Base-by-base conservation (phyloP, 2,888 invertebrate genomes). In the Plebejus argus region DNA sequence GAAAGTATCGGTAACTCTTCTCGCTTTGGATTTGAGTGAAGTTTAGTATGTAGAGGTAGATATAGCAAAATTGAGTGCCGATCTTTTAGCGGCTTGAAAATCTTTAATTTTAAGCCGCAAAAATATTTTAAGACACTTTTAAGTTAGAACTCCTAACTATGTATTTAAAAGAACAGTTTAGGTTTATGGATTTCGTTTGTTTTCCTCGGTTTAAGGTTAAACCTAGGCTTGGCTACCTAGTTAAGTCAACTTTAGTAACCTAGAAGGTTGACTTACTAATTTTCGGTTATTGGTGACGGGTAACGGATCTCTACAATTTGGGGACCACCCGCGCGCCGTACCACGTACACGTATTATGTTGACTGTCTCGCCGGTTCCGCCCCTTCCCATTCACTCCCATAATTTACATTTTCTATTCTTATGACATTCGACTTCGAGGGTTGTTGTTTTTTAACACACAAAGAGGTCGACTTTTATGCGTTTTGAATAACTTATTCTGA, bases 371-470 rank as follows among this genome's bases (percentile, higher is more conserved):
- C 89, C 79, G 81, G 85, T 83, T 85, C 87, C 87, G 86, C 86
- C 88, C 85, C 86, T 85, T 86, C 86, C 85, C 88, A 89, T 89
- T 88, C 87, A 88, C 86, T 89, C 89, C 88, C 86, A 84, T 89
- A 89, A 93, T 92, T 93, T 93, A 93, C 91, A 93, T 93, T 88
- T 88, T 85, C 88, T 86, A 86, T 89, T 87, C 87, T 83, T 82
- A 80, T 81, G 79, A 82, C 79, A 77, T 79, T 84, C 79, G 78
- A 75, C 83, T 83, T 82, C 81, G 80, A 76, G 77, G 77, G 79
- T 83, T 53, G 49, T 74, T 74, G 53, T 74, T 74, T 74, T 74
- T 74, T 74, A 49, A 53, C 74, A 28, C 49, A 72, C 72, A 72
- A 72, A 35, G 71, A 39, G 49, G 45, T 72, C 45, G 72, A 39